These are phyloP conservation scores for Poeciliopsis presidionis DNA, from an alignment of 2,797 vertebrate species.

Conservation along the genomic window DNA sequence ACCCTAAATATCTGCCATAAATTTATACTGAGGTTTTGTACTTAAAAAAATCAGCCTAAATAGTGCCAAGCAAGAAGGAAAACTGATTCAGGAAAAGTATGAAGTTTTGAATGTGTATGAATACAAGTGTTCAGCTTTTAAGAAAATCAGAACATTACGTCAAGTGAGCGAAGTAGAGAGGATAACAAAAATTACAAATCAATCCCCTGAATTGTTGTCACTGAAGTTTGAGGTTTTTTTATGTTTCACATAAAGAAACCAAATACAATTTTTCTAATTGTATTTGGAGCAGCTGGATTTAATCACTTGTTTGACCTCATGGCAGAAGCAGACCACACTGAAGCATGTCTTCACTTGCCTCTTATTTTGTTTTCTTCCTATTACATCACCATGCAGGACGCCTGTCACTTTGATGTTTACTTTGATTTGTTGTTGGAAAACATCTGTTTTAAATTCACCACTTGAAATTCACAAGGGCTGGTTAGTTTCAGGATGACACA, in stretches of 20 bases:
- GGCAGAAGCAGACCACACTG: constrained; percentile 75
- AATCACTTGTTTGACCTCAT: constrained; percentile 64
- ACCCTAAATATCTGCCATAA: neutral
- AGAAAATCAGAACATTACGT: neutral
- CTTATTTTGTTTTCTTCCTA: constrained; percentile 64
- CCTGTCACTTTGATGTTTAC: constrained; percentile 41
- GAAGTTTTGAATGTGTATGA: neutral
- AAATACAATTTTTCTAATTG: constrained; percentile 15
- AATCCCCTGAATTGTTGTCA: constrained; percentile 14
- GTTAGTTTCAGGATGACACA: constrained; percentile 28
- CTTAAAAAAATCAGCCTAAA: neutral
- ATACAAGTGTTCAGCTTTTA: constrained; percentile 5
- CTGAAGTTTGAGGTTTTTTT: constrained; percentile 27
- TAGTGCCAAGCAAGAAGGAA: neutral
- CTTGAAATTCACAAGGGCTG: constrained; percentile 32
- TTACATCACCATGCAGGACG: constrained; percentile 46
- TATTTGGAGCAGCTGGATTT: constrained; percentile 65
- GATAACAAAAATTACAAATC: constrained; percentile 10
- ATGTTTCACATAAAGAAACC: constrained; percentile 15
- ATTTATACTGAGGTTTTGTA: neutral
- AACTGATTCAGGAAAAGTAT: neutral
- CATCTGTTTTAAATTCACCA: constrained; percentile 47
- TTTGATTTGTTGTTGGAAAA: constrained; percentile 50
- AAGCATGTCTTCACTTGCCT: constrained; percentile 62
- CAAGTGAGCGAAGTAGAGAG: neutral